These are phyloP conservation scores for Corythornis vintsioides DNA, from an alignment of 2,113 vertebrate genomes.

Conservation along the genomic window DNA sequence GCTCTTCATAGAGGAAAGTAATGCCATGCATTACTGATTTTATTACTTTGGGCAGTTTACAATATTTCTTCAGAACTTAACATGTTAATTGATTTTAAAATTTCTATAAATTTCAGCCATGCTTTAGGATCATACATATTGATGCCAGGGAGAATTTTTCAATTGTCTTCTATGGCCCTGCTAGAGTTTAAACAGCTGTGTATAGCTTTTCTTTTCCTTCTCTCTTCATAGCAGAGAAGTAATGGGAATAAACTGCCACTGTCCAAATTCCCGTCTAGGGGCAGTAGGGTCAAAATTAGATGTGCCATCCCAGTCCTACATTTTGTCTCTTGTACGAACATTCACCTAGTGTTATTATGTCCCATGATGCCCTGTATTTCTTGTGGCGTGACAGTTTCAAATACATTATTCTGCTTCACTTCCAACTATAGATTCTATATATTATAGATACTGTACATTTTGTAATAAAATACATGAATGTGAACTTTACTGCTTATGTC, in stretches of 20 bases:
- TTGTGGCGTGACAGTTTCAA: background rate
- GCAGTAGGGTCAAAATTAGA: background rate
- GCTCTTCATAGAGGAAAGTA: slow-evolving; percentile 74
- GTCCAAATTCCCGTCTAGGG: background rate
- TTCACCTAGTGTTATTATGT: background rate
- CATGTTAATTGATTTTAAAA: slow-evolving; percentile 79
- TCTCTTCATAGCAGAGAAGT: background rate
- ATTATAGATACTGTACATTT: background rate
- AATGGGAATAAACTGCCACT: background rate
- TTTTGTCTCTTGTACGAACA: background rate
- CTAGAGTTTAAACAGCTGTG: background rate
- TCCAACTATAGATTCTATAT: background rate
- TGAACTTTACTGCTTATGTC: background rate
- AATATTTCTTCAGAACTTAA: slow-evolving; percentile 72
- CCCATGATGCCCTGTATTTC: background rate
- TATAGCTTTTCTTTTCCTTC: background rate
- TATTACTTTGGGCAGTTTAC: slow-evolving; percentile 78
- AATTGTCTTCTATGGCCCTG: background rate
- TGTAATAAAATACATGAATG: background rate
- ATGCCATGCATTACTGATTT: slow-evolving; percentile 79
- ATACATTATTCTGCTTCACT: background rate
- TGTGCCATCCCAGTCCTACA: accelerated
- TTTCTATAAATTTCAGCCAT: slow-evolving; percentile 66
- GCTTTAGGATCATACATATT: slow-evolving; percentile 33
- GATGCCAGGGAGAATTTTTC: background rate